Evolutionary conservation across 1,140 invertebrate genomes (phyloP).

Genomic region (Heliothis subflexa): DNA sequence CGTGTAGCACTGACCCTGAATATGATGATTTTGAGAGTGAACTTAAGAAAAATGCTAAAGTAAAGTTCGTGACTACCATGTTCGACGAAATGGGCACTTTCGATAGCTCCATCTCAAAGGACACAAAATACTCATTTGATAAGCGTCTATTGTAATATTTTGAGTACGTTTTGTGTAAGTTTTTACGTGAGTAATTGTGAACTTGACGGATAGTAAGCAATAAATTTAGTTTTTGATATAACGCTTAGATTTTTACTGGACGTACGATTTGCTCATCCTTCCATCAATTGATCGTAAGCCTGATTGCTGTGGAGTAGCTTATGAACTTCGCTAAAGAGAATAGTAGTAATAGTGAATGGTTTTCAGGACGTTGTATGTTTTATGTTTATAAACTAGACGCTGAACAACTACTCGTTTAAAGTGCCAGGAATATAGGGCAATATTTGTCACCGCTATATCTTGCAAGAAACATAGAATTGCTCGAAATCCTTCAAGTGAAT

Average conservation of each 20-base stretch:
- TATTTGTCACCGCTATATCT: neutral
- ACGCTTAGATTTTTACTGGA: neutral
- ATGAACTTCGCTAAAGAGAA: too few relatives aligned
- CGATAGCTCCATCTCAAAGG: conserved; percentile 46
- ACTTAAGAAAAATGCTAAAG: conserved; percentile 46
- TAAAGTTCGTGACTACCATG: conserved; percentile 45
- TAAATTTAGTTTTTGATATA: conserved; percentile 20
- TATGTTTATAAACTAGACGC: too few relatives aligned
- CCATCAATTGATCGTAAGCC: too few relatives aligned
- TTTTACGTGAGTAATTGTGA: conserved; percentile 18
- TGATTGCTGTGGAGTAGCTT: too few relatives aligned
- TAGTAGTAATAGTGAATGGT: too few relatives aligned
- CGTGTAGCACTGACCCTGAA: conserved; percentile 51
- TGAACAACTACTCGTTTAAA: too few relatives aligned
- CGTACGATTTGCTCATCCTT: neutral
- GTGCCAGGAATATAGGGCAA: neutral
- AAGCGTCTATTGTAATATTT: conserved; percentile 30
- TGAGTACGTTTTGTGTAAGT: conserved; percentile 28
- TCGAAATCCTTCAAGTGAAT: neutral
- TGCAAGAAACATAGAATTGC: neutral
- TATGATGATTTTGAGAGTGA: conserved; percentile 57
- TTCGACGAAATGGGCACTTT: conserved; percentile 42
- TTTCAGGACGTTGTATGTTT: too few relatives aligned
- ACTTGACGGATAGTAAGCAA: conserved; percentile 21
- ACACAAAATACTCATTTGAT: conserved; percentile 32